Evolutionary conservation across 2,113 vertebrate species (phyloP).

Genomic region (Nibea coibor): DNA sequence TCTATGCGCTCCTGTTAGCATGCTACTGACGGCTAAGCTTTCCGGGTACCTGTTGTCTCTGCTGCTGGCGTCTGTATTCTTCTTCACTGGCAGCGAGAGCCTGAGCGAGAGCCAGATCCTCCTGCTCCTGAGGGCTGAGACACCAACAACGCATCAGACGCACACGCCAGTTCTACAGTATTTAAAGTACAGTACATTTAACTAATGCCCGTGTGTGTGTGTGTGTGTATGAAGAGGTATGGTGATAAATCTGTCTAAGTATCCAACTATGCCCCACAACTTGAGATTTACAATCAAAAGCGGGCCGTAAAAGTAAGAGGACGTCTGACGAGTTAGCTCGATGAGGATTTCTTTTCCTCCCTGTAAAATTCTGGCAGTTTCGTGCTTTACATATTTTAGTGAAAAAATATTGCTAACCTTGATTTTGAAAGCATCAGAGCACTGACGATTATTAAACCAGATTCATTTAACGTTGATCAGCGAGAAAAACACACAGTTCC

Average conservation of each 20-base stretch:
- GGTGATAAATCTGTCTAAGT: not conserved
- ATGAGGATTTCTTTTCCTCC: not conserved
- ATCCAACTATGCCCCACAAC: not conserved
- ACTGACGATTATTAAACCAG: too few relatives aligned
- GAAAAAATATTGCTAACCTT: not conserved
- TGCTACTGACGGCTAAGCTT: constrained; percentile 82
- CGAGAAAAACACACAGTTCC: too few relatives aligned
- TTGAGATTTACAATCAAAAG: not conserved
- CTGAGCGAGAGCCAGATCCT: constrained; percentile 94
- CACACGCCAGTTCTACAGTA: too few relatives aligned
- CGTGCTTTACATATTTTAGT: not conserved
- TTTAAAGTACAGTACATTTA: not conserved
- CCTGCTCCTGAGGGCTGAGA: constrained; percentile 94
- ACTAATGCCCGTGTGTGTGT: not conserved
- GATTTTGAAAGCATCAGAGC: not conserved
- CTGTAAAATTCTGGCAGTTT: not conserved
- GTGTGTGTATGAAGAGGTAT: not conserved
- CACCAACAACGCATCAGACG: constrained; percentile 16
- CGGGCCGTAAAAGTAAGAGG: too few relatives aligned
- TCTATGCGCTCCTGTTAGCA: constrained; percentile 76
- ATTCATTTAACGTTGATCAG: too few relatives aligned
- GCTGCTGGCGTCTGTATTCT: constrained; percentile 90
- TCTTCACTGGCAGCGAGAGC: constrained; percentile 96
- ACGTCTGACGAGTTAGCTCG: not conserved
- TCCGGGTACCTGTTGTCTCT: constrained; percentile 87